A percentile compares a stretch with the other conserved stretches of the same genome.
Conservation (phyloP, 2,888 invertebrate genomes). For the Leucoptera coffeella region DNA sequence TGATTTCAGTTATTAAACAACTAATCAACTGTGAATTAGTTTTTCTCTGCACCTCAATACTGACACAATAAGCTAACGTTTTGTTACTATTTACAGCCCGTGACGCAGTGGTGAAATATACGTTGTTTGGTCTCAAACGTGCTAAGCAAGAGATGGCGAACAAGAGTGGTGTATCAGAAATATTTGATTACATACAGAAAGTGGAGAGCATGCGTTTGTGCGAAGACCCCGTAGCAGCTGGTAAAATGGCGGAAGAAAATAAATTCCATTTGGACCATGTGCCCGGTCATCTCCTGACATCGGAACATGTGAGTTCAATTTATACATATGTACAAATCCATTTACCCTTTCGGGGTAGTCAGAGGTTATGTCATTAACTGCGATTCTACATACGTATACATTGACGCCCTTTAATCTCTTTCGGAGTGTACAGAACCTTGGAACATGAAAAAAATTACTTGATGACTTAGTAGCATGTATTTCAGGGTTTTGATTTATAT, state of each 20-base stretch:
- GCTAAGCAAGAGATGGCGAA: slow-evolving; percentile 32
- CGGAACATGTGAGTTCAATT: slow-evolving; percentile 44
- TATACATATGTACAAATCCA: neutral
- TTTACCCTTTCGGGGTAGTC: too few relatives aligned
- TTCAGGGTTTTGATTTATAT: too few relatives aligned
- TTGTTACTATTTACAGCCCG: slow-evolving; percentile 15
- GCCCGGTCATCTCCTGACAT: slow-evolving; percentile 60
- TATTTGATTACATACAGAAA: slow-evolving; percentile 34
- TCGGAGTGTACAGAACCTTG: too few relatives aligned
- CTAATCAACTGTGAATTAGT: too few relatives aligned
- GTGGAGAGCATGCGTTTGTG: slow-evolving; percentile 43
- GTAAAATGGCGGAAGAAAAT: slow-evolving; percentile 35
- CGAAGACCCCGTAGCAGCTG: slow-evolving; percentile 44
- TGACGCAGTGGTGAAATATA: slow-evolving; percentile 39
- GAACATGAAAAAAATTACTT: too few relatives aligned
- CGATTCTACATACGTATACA: too few relatives aligned
- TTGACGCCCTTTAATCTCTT: too few relatives aligned
- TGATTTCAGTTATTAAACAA: too few relatives aligned
- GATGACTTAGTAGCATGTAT: too few relatives aligned
- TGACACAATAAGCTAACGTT: too few relatives aligned
- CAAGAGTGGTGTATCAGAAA: slow-evolving; percentile 22
- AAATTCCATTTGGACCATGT: slow-evolving; percentile 61
- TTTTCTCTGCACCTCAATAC: too few relatives aligned
- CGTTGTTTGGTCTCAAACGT: slow-evolving; percentile 45
- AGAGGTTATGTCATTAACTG: too few relatives aligned